Conservation (phyloP, 2,113 vertebrate species). For the Laterallus jamaicensis region DNA sequence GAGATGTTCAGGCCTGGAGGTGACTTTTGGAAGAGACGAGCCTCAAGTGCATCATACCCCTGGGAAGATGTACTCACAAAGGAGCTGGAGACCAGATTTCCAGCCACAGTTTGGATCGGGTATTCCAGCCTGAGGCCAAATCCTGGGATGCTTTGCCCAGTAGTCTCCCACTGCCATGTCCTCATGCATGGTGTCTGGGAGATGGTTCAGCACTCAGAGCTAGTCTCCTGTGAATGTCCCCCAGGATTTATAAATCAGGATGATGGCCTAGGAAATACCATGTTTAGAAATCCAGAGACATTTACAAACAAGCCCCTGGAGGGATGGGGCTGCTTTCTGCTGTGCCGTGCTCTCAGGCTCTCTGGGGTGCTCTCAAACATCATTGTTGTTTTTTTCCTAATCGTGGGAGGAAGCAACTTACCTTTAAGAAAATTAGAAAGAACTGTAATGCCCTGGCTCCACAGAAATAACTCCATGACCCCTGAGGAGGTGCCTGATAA, state of each 20-base stretch:
- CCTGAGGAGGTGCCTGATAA: not conserved
- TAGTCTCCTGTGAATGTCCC: not conserved
- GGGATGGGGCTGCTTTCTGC: not conserved
- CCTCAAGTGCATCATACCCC: not conserved
- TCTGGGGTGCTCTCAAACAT: not conserved
- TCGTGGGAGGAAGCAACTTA: not conserved
- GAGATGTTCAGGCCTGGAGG: not conserved
- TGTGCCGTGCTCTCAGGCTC: not conserved
- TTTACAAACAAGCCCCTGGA: not conserved
- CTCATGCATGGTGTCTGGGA: not conserved
- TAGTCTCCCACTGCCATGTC: not conserved
- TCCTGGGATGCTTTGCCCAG: not conserved
- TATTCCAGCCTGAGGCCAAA: not conserved
- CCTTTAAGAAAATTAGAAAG: not conserved
- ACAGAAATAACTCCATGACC: not conserved
- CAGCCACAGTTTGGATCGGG: not conserved
- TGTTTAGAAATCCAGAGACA: not conserved
- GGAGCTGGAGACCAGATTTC: not conserved
- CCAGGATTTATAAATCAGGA: not conserved
- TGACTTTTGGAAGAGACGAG: not conserved
- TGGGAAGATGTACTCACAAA: rapidly evolving
- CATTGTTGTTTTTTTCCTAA: not conserved
- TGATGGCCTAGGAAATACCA: not conserved
- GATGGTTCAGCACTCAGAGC: not conserved
- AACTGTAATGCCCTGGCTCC: not conserved